Evolutionary conservation across 2,797 vertebrate genomes (phyloP).

Genomic region (Prionace glauca): DNA sequence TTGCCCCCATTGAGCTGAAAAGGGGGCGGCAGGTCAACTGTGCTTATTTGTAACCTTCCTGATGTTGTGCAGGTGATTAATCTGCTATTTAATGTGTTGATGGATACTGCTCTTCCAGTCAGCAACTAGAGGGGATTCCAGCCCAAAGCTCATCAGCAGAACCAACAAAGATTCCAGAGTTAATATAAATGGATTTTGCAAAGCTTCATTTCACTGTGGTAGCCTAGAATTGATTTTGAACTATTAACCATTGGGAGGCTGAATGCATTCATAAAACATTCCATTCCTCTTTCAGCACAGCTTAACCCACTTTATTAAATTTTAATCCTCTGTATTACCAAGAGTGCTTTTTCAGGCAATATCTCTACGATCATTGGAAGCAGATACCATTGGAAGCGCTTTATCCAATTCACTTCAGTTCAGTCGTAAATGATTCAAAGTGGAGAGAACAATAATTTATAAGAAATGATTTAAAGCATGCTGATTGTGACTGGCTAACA

Average conservation of each 20-base stretch:
- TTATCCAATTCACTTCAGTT: not conserved
- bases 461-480: no score
- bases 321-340: not conserved
- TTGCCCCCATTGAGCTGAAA: not conserved
- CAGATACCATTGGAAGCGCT: not conserved
- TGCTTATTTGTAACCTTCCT: not conserved
- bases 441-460: no score
- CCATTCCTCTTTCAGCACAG: not conserved
- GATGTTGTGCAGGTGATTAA: not conserved
- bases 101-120: not conserved
- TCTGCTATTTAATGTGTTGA: not conserved
- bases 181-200: conserved; percentile 12
- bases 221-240: not conserved
- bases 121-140: not conserved
- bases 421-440: not conserved
- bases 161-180: not conserved
- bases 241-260: not conserved
- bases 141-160: not conserved
- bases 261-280: not conserved
- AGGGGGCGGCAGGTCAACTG: not conserved
- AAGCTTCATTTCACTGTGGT: not conserved
- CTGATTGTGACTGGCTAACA: no score
- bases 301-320: not conserved
- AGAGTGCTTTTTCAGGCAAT: not conserved
- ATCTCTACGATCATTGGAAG: not conserved